A percentile compares a stretch with the other conserved stretches of the same genome.
Conservation (phyloP, 2,888 invertebrate genomes). For the Calameuta filiformis region DNA sequence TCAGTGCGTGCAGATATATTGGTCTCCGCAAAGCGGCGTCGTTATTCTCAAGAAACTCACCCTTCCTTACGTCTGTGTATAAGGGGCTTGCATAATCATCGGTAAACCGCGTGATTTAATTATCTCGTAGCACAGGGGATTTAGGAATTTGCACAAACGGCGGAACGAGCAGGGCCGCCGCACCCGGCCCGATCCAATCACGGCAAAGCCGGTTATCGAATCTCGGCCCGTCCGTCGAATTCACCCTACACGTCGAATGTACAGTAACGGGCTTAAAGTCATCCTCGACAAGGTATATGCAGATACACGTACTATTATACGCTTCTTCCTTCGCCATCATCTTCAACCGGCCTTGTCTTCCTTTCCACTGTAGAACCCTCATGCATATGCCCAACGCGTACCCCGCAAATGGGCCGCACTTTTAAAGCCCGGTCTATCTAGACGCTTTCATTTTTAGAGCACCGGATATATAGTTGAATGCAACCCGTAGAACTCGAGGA, state of each 20-base stretch:
- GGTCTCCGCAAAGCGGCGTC: neutral
- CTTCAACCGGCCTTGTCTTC: neutral
- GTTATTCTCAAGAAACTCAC: neutral
- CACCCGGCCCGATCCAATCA: neutral
- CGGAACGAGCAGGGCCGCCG: neutral
- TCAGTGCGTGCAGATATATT: neutral
- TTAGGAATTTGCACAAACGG: conserved; percentile 8
- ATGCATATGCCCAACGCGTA: neutral
- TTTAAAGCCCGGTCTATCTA: neutral
- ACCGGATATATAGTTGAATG: neutral
- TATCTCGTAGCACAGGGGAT: conserved; percentile 18
- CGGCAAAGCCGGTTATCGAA: neutral
- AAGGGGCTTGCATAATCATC: conserved; percentile 6
- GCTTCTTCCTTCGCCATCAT: neutral
- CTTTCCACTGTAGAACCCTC: neutral
- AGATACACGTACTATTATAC: neutral
- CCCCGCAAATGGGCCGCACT: neutral
- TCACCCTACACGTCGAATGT: neutral
- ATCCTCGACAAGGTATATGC: neutral
- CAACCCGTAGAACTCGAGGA: neutral
- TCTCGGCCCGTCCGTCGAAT: neutral
- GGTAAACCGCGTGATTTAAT: conserved; percentile 14
- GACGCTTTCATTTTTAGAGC: neutral
- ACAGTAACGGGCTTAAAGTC: neutral
- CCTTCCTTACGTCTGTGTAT: neutral